Base-by-base conservation (phyloP, 1,140 invertebrate genomes). In the Tetramorium alpestre region DNA sequence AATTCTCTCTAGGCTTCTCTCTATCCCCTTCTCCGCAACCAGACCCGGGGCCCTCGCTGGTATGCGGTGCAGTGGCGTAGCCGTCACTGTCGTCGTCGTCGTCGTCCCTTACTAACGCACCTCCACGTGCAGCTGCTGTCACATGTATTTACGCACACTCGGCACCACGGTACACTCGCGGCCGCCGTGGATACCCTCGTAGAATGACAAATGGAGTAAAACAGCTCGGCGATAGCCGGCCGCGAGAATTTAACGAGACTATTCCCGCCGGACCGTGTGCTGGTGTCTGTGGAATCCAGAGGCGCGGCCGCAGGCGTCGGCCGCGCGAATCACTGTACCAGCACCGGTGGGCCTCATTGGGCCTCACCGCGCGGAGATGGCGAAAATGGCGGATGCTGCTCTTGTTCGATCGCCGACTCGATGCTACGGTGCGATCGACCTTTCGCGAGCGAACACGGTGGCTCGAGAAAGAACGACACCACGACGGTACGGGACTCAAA, bases 21-120 rank as follows among this genome's bases (percentile, higher is more conserved):
- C 86, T 77, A 86, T 76, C 28, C 80, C 47, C 67, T 85, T 62
- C 60, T 73, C 51, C 3, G 56, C 41, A 38, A 54, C 65, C 85
- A 41, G 58, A 73, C 67, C 44, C 51, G 70, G 70, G 85, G 65
- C 86, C 65, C 89, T 91, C 87, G 73, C 81, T 86, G 90, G 90
- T 91, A 91, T 91, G 90, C 87, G 69, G 78, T 47, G 51, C 72
- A 91, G 80, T 91, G 90, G 85, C 90, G 89, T 91, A 87, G 75
- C 49, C 33, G 38, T 56, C 67, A 76, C 33, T 0, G 33, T 33
- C 3, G 33, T 62, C 60, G 69, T 70, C 60, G 69, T 25, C 54
- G 77, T 28, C 28, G 80, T 62, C 38, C 51, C 49, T 90, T 72
- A 89, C 88, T 65, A 47, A 84, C 58, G 87, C 58, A 85, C 88